phyloP scores from a whole-genome alignment of 2,888 invertebrate species.

The Latheticus oryzae region DNA sequence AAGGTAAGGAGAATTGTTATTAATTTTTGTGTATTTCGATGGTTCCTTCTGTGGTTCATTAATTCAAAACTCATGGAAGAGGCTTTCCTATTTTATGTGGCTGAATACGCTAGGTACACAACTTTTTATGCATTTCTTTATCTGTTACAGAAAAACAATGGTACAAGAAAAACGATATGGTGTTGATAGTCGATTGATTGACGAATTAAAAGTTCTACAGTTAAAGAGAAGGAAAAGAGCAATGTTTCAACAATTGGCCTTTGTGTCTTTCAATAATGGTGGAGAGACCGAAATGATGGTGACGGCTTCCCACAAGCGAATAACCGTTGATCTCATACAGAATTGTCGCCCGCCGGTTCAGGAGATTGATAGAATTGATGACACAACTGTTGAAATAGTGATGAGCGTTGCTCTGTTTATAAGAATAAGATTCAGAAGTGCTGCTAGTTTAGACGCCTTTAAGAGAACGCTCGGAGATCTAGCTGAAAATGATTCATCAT shows the following conservation, averaged over 20 bases:
- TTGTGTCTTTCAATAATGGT: constrained; percentile 1
- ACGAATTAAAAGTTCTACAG: constrained; percentile 3
- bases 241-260: constrained; percentile 5
- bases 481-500: constrained; percentile 12
- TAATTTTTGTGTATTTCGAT: constrained; percentile 26
- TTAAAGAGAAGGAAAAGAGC: constrained; percentile 8
- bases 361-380: constrained; percentile 3
- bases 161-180: constrained; percentile 13
- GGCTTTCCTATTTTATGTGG: constrained; percentile 25
- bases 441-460: constrained; percentile 6
- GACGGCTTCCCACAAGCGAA: constrained; percentile 1
- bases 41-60: constrained; percentile 24
- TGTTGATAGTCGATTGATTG: constrained; percentile 7
- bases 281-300: constrained; percentile 3
- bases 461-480: constrained; percentile 1
- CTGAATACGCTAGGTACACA: constrained; percentile 20
- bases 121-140: constrained; percentile 26
- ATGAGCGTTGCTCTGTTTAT: constrained; percentile 1
- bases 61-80: constrained; percentile 24
- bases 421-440: constrained; percentile 2
- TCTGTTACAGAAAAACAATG: constrained; percentile 21
- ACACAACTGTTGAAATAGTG: constrained; percentile 6
- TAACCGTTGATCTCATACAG: constrained; percentile 1
- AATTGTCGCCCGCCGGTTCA: constrained; percentile 5
- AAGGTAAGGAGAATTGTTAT: constrained; percentile 26